Evolutionary conservation across 1,140 invertebrate genomes (phyloP).

Genomic region (Anastrepha obliqua): DNA sequence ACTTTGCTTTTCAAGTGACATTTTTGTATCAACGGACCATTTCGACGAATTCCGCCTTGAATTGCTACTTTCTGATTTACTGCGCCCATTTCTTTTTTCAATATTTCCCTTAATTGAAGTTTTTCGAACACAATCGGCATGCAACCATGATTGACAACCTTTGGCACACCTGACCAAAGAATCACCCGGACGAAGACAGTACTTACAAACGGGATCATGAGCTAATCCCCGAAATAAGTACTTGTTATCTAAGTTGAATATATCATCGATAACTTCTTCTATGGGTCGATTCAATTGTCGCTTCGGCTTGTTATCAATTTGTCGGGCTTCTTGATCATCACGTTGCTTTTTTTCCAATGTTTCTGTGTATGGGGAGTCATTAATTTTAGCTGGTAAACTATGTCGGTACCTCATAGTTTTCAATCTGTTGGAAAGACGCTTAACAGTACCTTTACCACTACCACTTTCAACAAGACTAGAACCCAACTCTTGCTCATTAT

Average conservation of each 20-base stretch:
- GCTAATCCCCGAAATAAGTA: slow-evolving; percentile 77
- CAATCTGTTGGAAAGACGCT: slow-evolving; percentile 65
- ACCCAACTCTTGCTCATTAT: slow-evolving; percentile 2
- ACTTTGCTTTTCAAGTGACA: background rate
- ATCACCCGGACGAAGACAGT: slow-evolving; percentile 77
- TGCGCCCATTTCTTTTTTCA: background rate
- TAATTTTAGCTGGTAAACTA: slow-evolving; percentile 32
- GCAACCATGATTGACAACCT: slow-evolving; percentile 74
- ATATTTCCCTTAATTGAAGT: background rate
- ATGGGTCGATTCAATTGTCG: slow-evolving; percentile 65
- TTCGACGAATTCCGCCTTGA: background rate
- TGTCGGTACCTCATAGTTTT: slow-evolving; percentile 59
- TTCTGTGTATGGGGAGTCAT: background rate
- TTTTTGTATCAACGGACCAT: background rate
- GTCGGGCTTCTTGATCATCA: slow-evolving; percentile 16
- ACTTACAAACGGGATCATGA: slow-evolving; percentile 78
- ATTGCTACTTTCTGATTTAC: background rate
- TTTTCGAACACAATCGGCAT: slow-evolving; percentile 69
- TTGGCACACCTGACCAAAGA: slow-evolving; percentile 77
- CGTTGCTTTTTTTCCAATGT: slow-evolving; percentile 58
- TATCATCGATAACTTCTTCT: slow-evolving; percentile 71
- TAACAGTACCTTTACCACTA: slow-evolving; percentile 57
- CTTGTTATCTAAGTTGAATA: slow-evolving; percentile 69
- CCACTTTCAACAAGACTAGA: background rate
- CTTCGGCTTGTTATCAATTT: slow-evolving; percentile 57